These are phyloP conservation scores for Arnoldichthys spilopterus DNA, from an alignment of 2,797 vertebrate genomes.

Conservation along the genomic window DNA sequence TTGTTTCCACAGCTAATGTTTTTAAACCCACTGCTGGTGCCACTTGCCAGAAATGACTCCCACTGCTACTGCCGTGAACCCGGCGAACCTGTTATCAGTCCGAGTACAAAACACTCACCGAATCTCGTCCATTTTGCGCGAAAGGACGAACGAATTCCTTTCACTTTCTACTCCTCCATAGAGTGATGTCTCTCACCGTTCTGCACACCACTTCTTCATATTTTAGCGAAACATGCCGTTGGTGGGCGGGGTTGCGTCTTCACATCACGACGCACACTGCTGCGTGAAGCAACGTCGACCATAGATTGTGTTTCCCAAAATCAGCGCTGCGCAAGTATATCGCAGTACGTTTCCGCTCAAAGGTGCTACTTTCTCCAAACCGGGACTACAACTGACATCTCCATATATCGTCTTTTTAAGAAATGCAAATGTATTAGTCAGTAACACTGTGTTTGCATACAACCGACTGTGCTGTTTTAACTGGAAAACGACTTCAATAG, in stretches of 20 bases:
- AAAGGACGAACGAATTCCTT: background rate
- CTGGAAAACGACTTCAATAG: too few relatives aligned
- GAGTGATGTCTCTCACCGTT: too few relatives aligned
- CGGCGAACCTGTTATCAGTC: background rate
- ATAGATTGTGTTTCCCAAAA: too few relatives aligned
- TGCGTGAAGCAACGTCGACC: background rate
- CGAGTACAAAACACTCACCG: conserved; percentile 16
- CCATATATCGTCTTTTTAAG: too few relatives aligned
- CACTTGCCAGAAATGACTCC: background rate
- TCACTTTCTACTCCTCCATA: background rate
- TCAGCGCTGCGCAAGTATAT: background rate
- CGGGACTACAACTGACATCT: background rate
- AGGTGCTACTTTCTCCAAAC: background rate
- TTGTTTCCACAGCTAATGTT: background rate
- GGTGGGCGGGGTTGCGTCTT: background rate
- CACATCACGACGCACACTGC: conserved; percentile 6
- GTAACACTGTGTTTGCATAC: too few relatives aligned
- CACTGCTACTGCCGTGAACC: background rate
- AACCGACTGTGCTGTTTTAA: background rate
- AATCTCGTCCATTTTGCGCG: conserved; percentile 36
- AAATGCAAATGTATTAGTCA: too few relatives aligned
- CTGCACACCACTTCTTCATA: background rate
- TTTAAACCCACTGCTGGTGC: background rate
- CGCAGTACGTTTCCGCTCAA: background rate
- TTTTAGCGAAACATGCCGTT: conserved; percentile 19